phyloP scores from a whole-genome alignment of 2,888 invertebrate species.

The Branchellion lobata region DNA sequence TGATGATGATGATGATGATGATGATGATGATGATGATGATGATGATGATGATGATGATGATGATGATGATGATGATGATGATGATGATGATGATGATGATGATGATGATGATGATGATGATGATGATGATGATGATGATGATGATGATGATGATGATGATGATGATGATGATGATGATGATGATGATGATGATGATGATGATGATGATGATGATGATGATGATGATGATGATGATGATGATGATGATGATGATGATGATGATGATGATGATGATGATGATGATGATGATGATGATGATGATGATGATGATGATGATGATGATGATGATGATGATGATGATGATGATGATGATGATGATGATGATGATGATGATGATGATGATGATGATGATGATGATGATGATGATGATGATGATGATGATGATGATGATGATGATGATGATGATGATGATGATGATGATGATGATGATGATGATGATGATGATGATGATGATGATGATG shows the following conservation, averaged over 20 bases:
- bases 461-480: too few species aligned
- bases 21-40: conserved; percentile 11
- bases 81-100: conserved; percentile 16
- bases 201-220: conserved; percentile 16
- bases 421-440: background rate
- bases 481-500: too few species aligned
- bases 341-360: conserved; percentile 13
- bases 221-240: conserved; percentile 13
- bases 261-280: conserved; percentile 20
- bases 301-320: conserved; percentile 3
- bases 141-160: conserved; percentile 20
- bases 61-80: conserved; percentile 16
- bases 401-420: conserved; percentile 5
- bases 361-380: conserved; percentile 11
- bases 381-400: background rate
- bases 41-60: conserved; percentile 4
- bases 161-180: conserved; percentile 12
- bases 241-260: conserved; percentile 20
- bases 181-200: conserved; percentile 3
- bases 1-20: background rate
- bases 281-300: conserved; percentile 12
- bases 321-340: conserved; percentile 16
- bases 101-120: conserved; percentile 13
- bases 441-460: too few species aligned
- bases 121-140: conserved; percentile 20